A percentile compares a stretch with the other conserved stretches of the same genome.
phyloP scores from a whole-genome alignment of 1,140 invertebrate genomes.

The Drosophila tsacasi region DNA sequence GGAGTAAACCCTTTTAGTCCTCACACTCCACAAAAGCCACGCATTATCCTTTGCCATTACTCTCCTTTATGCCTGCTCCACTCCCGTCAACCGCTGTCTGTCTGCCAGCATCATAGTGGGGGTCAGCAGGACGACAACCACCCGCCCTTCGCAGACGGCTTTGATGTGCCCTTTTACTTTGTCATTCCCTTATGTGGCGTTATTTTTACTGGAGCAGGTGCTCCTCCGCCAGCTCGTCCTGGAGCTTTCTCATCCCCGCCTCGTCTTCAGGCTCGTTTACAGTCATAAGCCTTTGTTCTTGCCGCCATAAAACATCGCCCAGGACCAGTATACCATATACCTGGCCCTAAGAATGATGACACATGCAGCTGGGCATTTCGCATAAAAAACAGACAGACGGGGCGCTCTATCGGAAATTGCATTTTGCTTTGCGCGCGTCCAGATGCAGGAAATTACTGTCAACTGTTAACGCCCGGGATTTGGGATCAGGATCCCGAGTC shows the following conservation, averaged over 20 bases:
- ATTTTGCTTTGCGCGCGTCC: conserved; percentile 68
- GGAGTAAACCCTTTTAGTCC: conserved; percentile 49
- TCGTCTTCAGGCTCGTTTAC: conserved; percentile 26
- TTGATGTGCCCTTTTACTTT: conserved; percentile 61
- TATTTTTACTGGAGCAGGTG: conserved; percentile 32
- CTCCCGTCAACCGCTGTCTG: conserved; percentile 7
- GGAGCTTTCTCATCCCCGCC: not conserved
- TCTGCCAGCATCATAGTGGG: conserved; percentile 1
- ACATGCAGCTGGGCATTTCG: conserved; percentile 36
- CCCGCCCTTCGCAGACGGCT: conserved; percentile 25
- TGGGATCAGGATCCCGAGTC: conserved; percentile 29
- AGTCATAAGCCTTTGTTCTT: conserved; percentile 44
- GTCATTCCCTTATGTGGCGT: conserved; percentile 43
- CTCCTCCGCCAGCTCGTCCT: conserved; percentile 5
- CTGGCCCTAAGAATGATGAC: conserved; percentile 30
- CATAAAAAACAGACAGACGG: conserved; percentile 49
- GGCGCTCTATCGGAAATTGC: conserved; percentile 72
- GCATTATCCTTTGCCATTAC: conserved; percentile 49
- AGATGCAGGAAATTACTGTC: conserved; percentile 73
- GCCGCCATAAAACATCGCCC: conserved; percentile 57
- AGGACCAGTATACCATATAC: conserved; percentile 30
- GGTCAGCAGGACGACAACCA: conserved; percentile 37
- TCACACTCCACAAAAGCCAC: conserved; percentile 41
- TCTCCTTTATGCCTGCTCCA: conserved; percentile 11
- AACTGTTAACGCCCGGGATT: conserved; percentile 46